Percentiles rank a stretch among this genome's conserved stretches.
These are phyloP conservation scores for Sturmia bella DNA, from an alignment of 2,888 invertebrate species.

Conservation along the genomic window DNA sequence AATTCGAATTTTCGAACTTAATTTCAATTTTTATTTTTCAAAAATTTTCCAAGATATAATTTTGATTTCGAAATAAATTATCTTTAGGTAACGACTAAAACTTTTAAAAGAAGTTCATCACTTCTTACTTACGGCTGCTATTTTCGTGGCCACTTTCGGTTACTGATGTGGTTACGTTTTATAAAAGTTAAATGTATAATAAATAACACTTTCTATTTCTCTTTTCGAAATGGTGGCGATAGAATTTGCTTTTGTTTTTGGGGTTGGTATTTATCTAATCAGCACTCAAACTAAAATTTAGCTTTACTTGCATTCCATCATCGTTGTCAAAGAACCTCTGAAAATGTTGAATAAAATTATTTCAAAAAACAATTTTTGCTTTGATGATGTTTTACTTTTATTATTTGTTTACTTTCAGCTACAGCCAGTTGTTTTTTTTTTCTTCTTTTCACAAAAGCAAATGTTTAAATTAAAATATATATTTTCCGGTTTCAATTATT, in stretches of 20 bases:
- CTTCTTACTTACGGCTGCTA: too few relatives aligned
- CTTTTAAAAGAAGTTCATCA: too few relatives aligned
- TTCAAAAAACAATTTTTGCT: slow-evolving; percentile 1
- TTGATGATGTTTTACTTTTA: not conserved
- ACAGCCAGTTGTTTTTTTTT: slow-evolving; percentile 36
- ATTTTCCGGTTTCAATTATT: slow-evolving; percentile 80
- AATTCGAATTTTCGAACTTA: too few relatives aligned
- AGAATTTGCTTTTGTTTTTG: slow-evolving; percentile 6
- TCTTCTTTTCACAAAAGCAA: slow-evolving; percentile 39
- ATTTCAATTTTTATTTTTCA: too few relatives aligned
- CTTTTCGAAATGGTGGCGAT: not conserved
- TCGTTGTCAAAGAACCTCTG: slow-evolving; percentile 39
- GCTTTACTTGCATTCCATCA: slow-evolving; percentile 27
- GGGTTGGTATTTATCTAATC: slow-evolving; percentile 30
- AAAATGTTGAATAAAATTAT: slow-evolving; percentile 4
- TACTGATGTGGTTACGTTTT: too few relatives aligned
- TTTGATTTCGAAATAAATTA: too few relatives aligned
- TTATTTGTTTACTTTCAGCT: slow-evolving; percentile 1
- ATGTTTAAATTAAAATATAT: slow-evolving; percentile 79
- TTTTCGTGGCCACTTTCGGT: too few relatives aligned
- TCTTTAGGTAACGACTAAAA: too few relatives aligned
- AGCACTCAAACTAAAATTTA: slow-evolving; percentile 18
- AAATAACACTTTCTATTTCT: not conserved
- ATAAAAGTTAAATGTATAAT: too few relatives aligned
- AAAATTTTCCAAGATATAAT: too few relatives aligned